Evolutionary conservation across 2,113 vertebrate species (phyloP), one percentile per base, ranked within the genome.

Genomic region (Triplophysa rosa): DNA sequence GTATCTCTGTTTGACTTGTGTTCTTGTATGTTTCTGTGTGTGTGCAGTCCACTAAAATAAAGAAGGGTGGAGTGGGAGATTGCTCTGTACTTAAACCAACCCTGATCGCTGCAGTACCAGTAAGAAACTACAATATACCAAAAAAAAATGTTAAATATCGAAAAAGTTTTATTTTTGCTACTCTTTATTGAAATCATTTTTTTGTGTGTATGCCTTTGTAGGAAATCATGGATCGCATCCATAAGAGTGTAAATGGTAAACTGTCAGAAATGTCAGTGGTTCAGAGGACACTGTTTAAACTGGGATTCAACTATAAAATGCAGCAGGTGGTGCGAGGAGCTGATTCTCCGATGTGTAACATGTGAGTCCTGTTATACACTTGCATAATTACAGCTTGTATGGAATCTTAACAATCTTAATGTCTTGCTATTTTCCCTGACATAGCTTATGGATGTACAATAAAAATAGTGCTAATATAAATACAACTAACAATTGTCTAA

Each of bases 181-280:
- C 10, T 33, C 13, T 68, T 21, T 69, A 21, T 79, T 52, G 17
- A 73, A 29, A 45, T 52, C 1, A 2, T 37, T 7, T 37, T 37
- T 66, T 0, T 76, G 13, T 79, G 47, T 71, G 80, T 71, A 82
- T 59, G 23, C 68, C 37, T 2, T 11, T 83, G 1, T 79, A 99
- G 97, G 98, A 99, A 95, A 98, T 99, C 56, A 96, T 99, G 97
- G 98, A 99, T 87, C 95, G 96, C 78, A 99, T 99, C 90, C 96
- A 97, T 89, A 99, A 96, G 89, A 98, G 95, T 1, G 97, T 99
- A 74, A 98, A 98, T 96, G 95, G 93, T 82, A 99, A 98, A 93
- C 96, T 99, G 67, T 94, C 96, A 87, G 96, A 99, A 89, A 98
- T 98, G 97, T 95, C 92, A 83, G 93, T 93, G 19, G 58, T 98